phyloP scores from a whole-genome alignment of 1,140 invertebrate genomes.

The Pseudomyrmex dendroicus region DNA sequence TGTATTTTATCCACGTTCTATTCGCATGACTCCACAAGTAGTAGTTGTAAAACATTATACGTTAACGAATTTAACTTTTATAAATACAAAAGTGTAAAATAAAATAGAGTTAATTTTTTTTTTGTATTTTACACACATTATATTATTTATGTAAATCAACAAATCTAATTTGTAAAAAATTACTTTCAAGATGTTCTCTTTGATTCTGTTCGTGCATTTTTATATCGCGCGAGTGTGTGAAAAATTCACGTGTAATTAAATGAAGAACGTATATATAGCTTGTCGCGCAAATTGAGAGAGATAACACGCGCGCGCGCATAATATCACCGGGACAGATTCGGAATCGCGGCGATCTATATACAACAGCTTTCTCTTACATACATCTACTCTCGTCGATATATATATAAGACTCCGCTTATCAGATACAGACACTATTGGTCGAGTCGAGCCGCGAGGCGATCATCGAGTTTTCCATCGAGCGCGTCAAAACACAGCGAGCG shows the following conservation, averaged over 20 bases:
- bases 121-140: not conserved
- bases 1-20: no score
- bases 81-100: no score
- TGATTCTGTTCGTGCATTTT: not conserved
- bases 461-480: conserved; percentile 1
- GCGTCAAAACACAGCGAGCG: not conserved
- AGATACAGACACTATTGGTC: conserved; percentile 14
- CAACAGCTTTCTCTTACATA: not conserved
- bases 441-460: conserved; percentile 23
- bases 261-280: not conserved
- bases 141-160: not conserved
- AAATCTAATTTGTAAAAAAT: not conserved
- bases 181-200: no score
- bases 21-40: no score
- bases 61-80: no score
- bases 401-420: conserved; percentile 30
- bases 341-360: conserved; percentile 20
- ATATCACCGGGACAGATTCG: conserved; percentile 6
- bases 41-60: no score
- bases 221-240: not conserved
- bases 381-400: not conserved
- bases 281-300: not conserved
- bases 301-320: not conserved
- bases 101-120: no score
- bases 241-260: not conserved